Evolutionary conservation across 1,140 invertebrate species (phyloP).

Genomic region (Aphis gossypii): DNA sequence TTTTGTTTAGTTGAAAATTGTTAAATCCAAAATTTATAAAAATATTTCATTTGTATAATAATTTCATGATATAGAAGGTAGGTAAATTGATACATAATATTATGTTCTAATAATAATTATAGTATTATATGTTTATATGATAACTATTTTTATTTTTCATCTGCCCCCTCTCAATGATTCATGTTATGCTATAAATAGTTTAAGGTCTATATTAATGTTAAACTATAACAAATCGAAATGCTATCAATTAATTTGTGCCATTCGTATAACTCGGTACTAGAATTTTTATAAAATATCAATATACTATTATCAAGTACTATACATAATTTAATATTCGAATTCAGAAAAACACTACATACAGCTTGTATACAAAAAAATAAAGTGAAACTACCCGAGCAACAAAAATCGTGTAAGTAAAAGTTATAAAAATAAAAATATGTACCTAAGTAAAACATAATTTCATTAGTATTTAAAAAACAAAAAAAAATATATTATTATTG

Average conservation of each 20-base stretch:
- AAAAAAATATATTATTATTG: neutral
- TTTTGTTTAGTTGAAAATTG: neutral
- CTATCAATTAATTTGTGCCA: neutral
- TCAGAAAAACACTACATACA: neutral
- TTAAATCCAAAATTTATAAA: neutral
- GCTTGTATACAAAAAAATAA: neutral
- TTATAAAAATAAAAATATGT: neutral
- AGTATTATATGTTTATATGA: neutral
- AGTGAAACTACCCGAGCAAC: neutral
- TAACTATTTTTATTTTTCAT: conserved; percentile 4
- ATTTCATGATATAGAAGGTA: neutral
- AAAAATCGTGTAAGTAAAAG: neutral
- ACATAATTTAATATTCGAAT: neutral
- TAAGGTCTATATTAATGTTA: neutral
- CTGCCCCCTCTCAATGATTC: neutral
- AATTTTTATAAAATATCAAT: neutral
- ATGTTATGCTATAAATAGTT: neutral
- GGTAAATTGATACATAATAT: neutral
- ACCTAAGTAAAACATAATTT: neutral
- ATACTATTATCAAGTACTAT: neutral
- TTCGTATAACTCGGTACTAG: neutral
- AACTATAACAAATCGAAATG: neutral
- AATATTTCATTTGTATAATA: neutral
- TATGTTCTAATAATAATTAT: neutral
- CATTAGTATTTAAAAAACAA: neutral